phyloP scores from a whole-genome alignment of 2,113 vertebrate species.

The Tachysurus vachellii region DNA sequence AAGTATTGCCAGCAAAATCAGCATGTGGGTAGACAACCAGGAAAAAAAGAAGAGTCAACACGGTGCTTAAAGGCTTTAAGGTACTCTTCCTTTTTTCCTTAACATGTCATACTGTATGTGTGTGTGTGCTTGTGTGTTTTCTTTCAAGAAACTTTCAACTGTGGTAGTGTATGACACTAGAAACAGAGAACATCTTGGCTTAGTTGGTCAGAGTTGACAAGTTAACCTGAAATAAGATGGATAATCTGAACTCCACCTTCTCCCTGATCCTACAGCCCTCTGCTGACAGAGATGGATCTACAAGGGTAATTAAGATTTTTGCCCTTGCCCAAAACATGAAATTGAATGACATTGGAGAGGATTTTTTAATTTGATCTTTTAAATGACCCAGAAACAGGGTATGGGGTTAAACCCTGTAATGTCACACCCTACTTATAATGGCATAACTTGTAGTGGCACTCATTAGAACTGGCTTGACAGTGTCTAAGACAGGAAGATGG shows the following conservation, averaged over 20 bases:
- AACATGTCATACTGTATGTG: background rate
- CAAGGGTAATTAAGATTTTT: constrained; percentile 35
- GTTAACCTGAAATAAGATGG: constrained; percentile 43
- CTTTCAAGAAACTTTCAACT: too few relatives aligned
- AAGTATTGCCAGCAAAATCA: constrained; percentile 7
- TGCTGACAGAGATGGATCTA: constrained; percentile 40
- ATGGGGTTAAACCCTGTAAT: constrained; percentile 8
- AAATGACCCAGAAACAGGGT: constrained; percentile 24
- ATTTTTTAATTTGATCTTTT: constrained; percentile 28
- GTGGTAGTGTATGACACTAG: background rate
- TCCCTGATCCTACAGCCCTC: background rate
- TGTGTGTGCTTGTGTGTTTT: background rate
- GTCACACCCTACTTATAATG: constrained; percentile 5
- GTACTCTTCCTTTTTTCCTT: constrained; percentile 9
- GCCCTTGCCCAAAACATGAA: constrained; percentile 11
- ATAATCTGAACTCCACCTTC: constrained; percentile 41
- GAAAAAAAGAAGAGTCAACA: constrained; percentile 37
- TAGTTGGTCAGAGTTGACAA: constrained; percentile 41
- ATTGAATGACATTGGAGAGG: constrained; percentile 9
- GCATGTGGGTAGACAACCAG: background rate
- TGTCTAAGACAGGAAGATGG: constrained; percentile 38
- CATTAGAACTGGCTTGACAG: constrained; percentile 37
- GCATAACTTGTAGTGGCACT: constrained; percentile 20
- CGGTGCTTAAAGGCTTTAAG: constrained; percentile 9
- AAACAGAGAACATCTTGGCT: background rate